These are phyloP conservation scores for Agrilus cyanescens DNA, from an alignment of 2,888 invertebrate species.

Conservation along the genomic window DNA sequence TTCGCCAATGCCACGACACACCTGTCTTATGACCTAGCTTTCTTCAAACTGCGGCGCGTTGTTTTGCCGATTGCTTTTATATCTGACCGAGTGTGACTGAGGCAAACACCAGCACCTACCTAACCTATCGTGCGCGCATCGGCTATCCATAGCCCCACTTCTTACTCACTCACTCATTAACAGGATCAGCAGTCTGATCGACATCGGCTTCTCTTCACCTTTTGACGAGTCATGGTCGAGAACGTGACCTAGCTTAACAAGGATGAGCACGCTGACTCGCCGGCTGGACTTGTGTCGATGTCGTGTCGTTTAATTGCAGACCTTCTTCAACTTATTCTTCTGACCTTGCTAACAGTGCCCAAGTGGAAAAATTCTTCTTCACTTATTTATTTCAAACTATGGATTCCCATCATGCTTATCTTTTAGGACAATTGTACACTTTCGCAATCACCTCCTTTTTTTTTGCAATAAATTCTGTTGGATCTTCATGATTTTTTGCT, in stretches of 20 bases:
- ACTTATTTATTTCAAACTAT: no score
- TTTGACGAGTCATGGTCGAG: conserved; percentile 28
- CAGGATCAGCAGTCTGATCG: conserved; percentile 13
- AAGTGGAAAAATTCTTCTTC: no score
- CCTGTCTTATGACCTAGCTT: conserved; percentile 33
- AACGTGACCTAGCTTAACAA: conserved; percentile 28
- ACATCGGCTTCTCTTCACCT: conserved; percentile 18
- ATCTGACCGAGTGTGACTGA: conserved; percentile 13
- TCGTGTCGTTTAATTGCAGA: no score
- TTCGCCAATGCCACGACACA: conserved; percentile 35
- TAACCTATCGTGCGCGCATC: not conserved
- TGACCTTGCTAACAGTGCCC: no score
- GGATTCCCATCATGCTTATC: no score
- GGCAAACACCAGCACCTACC: conserved; percentile 6
- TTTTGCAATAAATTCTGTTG: no score
- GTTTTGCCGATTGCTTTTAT: conserved; percentile 17
- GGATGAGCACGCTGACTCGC: no score
- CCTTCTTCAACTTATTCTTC: no score
- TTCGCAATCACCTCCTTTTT: no score
- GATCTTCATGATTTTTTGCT: no score
- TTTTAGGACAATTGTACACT: no score
- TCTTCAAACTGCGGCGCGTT: conserved; percentile 25
- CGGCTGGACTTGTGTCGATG: no score
- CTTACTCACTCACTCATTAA: conserved; percentile 8
- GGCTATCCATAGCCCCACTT: conserved; percentile 3